These are phyloP conservation scores for Fratercula arctica DNA, from an alignment of 2,797 vertebrate species.

Conservation along the genomic window DNA sequence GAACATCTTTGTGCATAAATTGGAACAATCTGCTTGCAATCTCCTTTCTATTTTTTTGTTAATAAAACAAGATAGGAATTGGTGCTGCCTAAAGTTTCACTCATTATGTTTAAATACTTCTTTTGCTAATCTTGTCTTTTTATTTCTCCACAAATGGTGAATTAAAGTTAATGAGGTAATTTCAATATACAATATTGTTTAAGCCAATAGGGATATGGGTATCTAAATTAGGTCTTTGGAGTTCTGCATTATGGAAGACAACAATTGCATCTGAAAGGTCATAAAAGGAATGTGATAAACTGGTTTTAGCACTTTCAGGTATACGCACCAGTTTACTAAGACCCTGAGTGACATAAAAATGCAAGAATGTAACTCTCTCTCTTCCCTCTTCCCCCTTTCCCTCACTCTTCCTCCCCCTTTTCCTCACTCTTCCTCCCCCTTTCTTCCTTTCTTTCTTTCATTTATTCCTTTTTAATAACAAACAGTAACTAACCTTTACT, in stretches of 20 bases:
- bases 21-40: not conserved
- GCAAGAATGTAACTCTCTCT: not conserved
- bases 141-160: not conserved
- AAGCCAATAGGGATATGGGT: not conserved
- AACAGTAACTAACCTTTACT: not conserved
- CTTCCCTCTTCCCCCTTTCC: not conserved
- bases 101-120: not conserved
- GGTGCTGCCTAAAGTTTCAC: not conserved
- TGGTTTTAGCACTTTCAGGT: not conserved
- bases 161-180: not conserved
- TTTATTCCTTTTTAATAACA: not conserved
- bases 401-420: rapidly evolving
- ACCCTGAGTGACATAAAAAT: not conserved
- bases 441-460: not conserved
- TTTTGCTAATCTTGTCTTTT: not conserved
- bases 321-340: rapidly evolving
- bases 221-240: not conserved
- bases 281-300: not conserved
- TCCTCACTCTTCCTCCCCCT: no score
- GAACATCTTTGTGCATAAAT: not conserved
- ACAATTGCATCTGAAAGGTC: not conserved
- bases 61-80: not conserved
- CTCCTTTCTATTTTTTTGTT: not conserved
- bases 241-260: not conserved
- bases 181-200: not conserved